These are phyloP conservation scores for Metopia argyrocephala DNA, from an alignment of 2,888 invertebrate species.

Conservation along the genomic window DNA sequence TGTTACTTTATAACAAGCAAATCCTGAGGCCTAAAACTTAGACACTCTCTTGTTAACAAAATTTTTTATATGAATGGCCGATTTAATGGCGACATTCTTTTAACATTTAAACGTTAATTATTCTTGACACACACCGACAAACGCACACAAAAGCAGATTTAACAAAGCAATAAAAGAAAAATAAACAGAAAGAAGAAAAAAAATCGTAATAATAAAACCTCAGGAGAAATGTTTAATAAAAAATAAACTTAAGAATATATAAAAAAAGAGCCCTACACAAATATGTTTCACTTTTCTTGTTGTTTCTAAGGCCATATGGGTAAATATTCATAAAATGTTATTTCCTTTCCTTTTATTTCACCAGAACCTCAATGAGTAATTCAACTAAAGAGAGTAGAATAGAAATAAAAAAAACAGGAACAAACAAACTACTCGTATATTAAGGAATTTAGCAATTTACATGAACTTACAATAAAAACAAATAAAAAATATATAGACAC, in stretches of 20 bases:
- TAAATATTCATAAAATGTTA: no score
- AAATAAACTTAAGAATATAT: neutral
- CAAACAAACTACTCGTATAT: neutral
- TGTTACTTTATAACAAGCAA: neutral
- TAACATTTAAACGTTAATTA: constrained; percentile 38
- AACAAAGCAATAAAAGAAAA: neutral
- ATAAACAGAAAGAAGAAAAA: neutral
- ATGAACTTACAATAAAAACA: constrained; percentile 42
- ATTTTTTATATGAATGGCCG: constrained; percentile 9
- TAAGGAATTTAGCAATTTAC: constrained; percentile 31
- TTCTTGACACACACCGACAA: constrained; percentile 1
- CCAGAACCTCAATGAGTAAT: no score
- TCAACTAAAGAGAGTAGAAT: neutral
- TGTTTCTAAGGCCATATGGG: no score
- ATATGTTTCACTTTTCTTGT: no score
- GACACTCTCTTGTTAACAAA: neutral
- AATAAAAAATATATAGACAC: neutral
- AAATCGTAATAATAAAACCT: neutral
- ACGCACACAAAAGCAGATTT: neutral
- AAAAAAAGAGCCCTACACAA: no score
- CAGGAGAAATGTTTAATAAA: neutral
- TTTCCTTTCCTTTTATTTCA: no score
- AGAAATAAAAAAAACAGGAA: neutral
- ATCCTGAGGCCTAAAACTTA: neutral
- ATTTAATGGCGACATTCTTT: neutral